These are phyloP conservation scores for Hedya salicella DNA, from an alignment of 2,888 invertebrate species.

Conservation along the genomic window DNA sequence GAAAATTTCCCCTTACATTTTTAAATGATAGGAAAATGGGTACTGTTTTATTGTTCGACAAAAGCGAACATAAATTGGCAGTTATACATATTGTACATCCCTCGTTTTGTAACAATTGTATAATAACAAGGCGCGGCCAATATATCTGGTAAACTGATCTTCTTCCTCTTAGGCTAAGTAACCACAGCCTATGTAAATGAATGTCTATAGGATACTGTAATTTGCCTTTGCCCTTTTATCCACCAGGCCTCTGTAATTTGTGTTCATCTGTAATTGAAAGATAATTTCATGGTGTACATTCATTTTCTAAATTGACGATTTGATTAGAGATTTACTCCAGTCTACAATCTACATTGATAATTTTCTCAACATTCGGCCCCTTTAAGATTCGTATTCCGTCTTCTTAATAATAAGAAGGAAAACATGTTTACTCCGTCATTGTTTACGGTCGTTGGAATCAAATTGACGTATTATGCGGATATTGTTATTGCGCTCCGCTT, in stretches of 20 bases:
- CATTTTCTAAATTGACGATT: slow-evolving; percentile 43
- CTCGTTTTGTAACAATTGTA: background rate
- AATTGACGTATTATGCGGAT: slow-evolving; percentile 61
- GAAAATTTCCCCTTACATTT: slow-evolving; percentile 66
- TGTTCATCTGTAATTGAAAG: slow-evolving; percentile 50
- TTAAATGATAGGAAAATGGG: slow-evolving; percentile 68
- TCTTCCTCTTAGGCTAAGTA: background rate
- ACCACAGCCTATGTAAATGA: slow-evolving; percentile 1
- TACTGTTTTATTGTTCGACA: slow-evolving; percentile 51
- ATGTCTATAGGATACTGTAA: slow-evolving; percentile 54
- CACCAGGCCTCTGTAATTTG: slow-evolving; percentile 54
- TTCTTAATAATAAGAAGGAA: slow-evolving; percentile 55
- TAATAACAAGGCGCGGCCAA: background rate
- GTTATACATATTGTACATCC: slow-evolving; percentile 17
- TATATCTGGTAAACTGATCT: slow-evolving; percentile 12
- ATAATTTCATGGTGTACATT: slow-evolving; percentile 48
- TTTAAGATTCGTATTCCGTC: slow-evolving; percentile 53
- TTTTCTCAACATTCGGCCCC: slow-evolving; percentile 26
- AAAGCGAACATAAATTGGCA: slow-evolving; percentile 47
- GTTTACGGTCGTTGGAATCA: slow-evolving; percentile 57
- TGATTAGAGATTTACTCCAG: slow-evolving; percentile 47
- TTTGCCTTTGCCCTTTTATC: slow-evolving; percentile 52
- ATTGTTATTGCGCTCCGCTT: slow-evolving; percentile 57
- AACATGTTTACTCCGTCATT: slow-evolving; percentile 71
- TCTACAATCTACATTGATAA: slow-evolving; percentile 10